These are phyloP conservation scores for Drosophila robusta DNA, from an alignment of 2,888 invertebrate genomes.

Conservation along the genomic window DNA sequence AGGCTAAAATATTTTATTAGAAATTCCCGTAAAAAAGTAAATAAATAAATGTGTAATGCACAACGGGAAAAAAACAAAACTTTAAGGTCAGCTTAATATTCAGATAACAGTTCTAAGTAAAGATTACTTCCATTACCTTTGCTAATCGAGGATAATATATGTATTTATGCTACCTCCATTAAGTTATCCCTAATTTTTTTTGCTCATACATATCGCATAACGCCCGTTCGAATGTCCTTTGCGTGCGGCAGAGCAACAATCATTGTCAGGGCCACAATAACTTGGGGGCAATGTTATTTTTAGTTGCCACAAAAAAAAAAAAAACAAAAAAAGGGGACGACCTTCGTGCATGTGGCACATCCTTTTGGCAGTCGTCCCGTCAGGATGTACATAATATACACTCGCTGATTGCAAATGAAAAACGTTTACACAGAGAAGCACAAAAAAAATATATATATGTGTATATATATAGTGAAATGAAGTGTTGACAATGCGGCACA, in stretches of 20 bases:
- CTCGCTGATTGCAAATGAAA: conserved; percentile 60
- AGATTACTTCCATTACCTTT: conserved; percentile 1
- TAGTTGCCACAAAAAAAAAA: conserved; percentile 33
- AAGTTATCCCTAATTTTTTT: background rate
- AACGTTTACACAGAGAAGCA: conserved; percentile 35
- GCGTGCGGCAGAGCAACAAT: conserved; percentile 15
- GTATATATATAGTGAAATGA: conserved; percentile 38
- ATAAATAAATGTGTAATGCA: too few relatives aligned
- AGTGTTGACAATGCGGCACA: conserved; percentile 59
- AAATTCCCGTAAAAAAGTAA: too few relatives aligned
- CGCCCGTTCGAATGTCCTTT: conserved; percentile 1
- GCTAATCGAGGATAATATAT: conserved; percentile 4
- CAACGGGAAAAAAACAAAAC: too few relatives aligned
- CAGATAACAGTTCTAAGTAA: background rate
- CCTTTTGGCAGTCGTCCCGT: conserved; percentile 44
- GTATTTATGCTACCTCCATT: conserved; percentile 2
- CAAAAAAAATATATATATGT: background rate
- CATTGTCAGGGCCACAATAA: conserved; percentile 48
- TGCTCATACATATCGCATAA: background rate
- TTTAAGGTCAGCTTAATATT: too few relatives aligned
- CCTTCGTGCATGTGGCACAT: conserved; percentile 55
- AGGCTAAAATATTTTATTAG: too few relatives aligned
- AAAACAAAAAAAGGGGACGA: conserved; percentile 19
- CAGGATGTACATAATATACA: conserved; percentile 45
- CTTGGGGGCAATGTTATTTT: conserved; percentile 35